Base-by-base conservation (phyloP, 2,113 vertebrate species). In the Falco punctatus region DNA sequence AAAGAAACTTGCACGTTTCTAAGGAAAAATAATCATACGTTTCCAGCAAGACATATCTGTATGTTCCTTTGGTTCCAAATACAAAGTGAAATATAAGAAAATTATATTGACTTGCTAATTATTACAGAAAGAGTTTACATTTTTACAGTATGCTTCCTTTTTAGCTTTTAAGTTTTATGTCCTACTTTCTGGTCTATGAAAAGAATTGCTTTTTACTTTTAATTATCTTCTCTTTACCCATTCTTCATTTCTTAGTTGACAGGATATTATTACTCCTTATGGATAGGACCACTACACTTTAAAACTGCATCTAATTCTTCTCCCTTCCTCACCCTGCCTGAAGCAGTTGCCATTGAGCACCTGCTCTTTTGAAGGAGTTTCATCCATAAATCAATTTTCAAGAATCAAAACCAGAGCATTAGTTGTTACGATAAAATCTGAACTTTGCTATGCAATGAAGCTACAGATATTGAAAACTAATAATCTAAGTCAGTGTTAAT, bases 321-420 rank as follows among this genome's bases (percentile, higher is more conserved):
- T 81, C 46, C 59, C n/a, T 77, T 81, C 61, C 75, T 89, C 28
- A 44, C 61, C 64, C 73, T 52, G 32, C 64, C 73, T 52, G 32
- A 90, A 95, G 71, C 59, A 67, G 46, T 54, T 88, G 48, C 64
- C 67, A 89, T 5, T 42, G 46, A 78, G 66, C 30, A 91, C 62
- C 59, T 78, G 46, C 20, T 48, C 35, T 83, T 95, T 51, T 20
- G 8, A 90, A 92, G 23, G n/a, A 70, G 30, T 54, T 84, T 73
- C 32, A 84, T 58, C 52, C n/a, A 85, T 78, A 87, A 94, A 96
- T 89, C n/a, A 92, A 64, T 73, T 57, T 49, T 90, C 66, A 95
- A 80, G 58, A 80, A 57, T 67, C 51, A 86, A 88, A 90, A 73
- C 22, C 38, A 74, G 42, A 79, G 15, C 55, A 61, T 73, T 72